phyloP scores from a whole-genome alignment of 2,797 vertebrate species.

The Dendrocincla tyrannina region DNA sequence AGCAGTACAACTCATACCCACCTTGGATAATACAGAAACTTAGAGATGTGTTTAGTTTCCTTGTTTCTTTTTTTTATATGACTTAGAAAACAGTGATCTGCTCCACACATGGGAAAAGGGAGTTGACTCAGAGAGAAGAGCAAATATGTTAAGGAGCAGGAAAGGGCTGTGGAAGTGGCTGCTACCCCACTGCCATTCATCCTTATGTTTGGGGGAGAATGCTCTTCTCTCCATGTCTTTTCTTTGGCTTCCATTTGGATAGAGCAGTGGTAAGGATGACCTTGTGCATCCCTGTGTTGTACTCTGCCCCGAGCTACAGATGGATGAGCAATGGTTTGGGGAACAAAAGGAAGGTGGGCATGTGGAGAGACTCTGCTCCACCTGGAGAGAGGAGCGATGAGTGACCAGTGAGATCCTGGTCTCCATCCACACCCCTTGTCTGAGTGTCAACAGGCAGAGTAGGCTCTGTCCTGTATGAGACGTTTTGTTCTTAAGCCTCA shows the following conservation, averaged over 20 bases:
- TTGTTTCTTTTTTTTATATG: background rate
- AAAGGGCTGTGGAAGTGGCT: background rate
- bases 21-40: background rate
- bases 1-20: background rate
- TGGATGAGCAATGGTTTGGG: background rate
- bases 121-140: background rate
- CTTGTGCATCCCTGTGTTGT: background rate
- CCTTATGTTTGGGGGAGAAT: background rate
- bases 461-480: background rate
- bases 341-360: rapidly evolving
- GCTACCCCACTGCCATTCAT: background rate
- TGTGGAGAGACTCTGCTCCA: background rate
- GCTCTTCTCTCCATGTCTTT: background rate
- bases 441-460: background rate
- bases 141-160: rapidly evolving
- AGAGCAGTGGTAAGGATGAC: background rate
- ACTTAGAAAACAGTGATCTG: background rate
- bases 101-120: background rate
- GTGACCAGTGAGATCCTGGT: background rate
- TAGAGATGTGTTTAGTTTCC: background rate
- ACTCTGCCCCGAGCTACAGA: background rate
- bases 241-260: background rate
- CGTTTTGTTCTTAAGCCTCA: background rate
- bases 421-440: background rate
- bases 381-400: background rate